A percentile compares a stretch with the other conserved stretches of the same genome.
These are phyloP conservation scores for Sardina pilchardus DNA, from an alignment of 2,113 vertebrate genomes.

Conservation along the genomic window DNA sequence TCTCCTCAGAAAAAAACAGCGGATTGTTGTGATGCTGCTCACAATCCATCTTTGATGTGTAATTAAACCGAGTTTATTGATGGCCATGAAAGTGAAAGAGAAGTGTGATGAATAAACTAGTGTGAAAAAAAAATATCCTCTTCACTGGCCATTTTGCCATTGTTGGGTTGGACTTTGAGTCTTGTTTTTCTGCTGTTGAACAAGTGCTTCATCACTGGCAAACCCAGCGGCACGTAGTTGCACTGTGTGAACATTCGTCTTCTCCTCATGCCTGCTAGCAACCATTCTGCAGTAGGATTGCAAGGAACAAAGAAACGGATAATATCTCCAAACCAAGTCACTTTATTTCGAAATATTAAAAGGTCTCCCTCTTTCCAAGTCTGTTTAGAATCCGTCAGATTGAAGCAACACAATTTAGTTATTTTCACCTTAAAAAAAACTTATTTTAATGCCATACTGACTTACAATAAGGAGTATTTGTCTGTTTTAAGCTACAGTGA, in stretches of 20 bases:
- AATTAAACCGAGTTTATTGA: background rate
- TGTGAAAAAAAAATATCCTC: background rate
- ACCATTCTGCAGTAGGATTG: background rate
- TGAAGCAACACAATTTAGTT: no score
- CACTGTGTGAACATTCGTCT: conserved; percentile 14
- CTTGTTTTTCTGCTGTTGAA: conserved; percentile 12
- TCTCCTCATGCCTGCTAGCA: conserved; percentile 12
- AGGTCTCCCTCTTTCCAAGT: background rate
- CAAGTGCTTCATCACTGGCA: background rate
- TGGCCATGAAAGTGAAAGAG: background rate
- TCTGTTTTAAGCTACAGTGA: no score
- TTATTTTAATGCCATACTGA: no score
- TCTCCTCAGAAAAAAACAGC: background rate
- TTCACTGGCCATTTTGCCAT: background rate
- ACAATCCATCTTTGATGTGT: background rate
- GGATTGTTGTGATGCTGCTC: background rate
- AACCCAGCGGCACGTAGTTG: background rate
- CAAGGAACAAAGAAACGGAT: conserved; percentile 25
- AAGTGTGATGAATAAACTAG: background rate
- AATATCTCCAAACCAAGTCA: conserved; percentile 57
- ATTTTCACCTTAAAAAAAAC: no score
- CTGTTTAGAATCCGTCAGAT: background rate
- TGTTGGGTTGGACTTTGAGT: background rate
- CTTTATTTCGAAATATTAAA: background rate
- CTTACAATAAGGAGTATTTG: background rate